Conservation (phyloP, 37 sponge, comb jelly and placozoan genomes). For the Eunapius fragilis region DNA sequence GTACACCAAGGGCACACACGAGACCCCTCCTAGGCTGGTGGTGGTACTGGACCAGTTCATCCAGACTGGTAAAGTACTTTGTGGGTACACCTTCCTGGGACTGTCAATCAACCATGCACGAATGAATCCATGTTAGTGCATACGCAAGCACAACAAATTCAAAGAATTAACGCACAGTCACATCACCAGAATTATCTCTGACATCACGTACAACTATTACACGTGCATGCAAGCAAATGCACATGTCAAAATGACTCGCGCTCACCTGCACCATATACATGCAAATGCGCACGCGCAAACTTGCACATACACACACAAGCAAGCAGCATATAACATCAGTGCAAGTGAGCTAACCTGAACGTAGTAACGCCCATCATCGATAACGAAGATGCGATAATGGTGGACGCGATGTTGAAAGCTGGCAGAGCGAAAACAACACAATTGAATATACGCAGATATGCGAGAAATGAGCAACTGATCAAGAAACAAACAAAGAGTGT, state of each 20-base stretch:
- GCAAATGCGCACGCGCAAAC: not conserved
- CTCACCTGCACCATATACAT: constrained; percentile 21
- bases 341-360: constrained; percentile 49
- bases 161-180: no score
- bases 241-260: constrained; percentile 5
- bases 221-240: no score
- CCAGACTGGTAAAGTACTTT: constrained; percentile 47
- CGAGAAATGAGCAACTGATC: not conserved
- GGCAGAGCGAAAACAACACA: not conserved
- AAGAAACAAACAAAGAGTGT: not conserved
- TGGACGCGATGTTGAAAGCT: constrained; percentile 76
- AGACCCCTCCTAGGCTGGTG: constrained; percentile 59
- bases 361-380: constrained; percentile 58
- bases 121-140: not conserved
- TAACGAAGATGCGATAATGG: constrained; percentile 87
- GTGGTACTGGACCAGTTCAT: constrained; percentile 74
- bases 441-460: not conserved
- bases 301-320: not conserved
- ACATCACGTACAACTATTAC: no score
- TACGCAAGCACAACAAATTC: constrained; percentile 8
- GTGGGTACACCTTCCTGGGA: constrained; percentile 63
- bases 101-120: constrained; percentile 9
- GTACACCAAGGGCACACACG: constrained; percentile 56
- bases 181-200: no score
- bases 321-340: not conserved